Evolutionary conservation across 1,140 invertebrate genomes (phyloP).

Genomic region (Liolophura sinensis): DNA sequence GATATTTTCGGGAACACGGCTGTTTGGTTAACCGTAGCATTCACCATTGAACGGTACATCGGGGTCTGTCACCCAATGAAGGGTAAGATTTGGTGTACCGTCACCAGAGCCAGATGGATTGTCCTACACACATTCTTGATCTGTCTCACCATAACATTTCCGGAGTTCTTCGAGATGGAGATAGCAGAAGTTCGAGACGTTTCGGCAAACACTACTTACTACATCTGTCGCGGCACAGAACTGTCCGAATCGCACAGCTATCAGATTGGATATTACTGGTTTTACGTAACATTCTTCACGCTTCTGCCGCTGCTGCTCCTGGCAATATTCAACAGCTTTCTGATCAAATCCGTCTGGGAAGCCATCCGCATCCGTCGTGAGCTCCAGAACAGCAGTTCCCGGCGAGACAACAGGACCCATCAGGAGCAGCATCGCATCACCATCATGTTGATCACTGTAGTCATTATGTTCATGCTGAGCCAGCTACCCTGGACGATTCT

Average conservation of each 20-base stretch:
- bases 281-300: conserved; percentile 69
- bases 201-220: background rate
- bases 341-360: conserved; percentile 70
- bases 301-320: conserved; percentile 70
- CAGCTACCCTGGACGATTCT: conserved; percentile 69
- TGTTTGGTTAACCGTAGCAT: conserved; percentile 77
- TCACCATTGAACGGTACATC: conserved; percentile 78
- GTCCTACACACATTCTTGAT: conserved; percentile 66
- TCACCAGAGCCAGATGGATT: conserved; percentile 61
- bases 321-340: conserved; percentile 73
- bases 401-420: background rate
- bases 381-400: conserved; percentile 47
- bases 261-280: conserved; percentile 69
- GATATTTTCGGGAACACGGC: conserved; percentile 71
- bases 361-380: conserved; percentile 61
- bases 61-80: conserved; percentile 77
- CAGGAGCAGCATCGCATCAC: conserved; percentile 65
- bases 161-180: conserved; percentile 68
- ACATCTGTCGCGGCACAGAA: conserved; percentile 25
- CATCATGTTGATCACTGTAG: conserved; percentile 74
- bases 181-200: background rate
- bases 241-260: conserved; percentile 64
- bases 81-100: conserved; percentile 72
- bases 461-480: conserved; percentile 74
- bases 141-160: conserved; percentile 66